These are phyloP conservation scores for Pseudomyrmex cubaensis DNA, from an alignment of 1,140 invertebrate species.

Conservation along the genomic window DNA sequence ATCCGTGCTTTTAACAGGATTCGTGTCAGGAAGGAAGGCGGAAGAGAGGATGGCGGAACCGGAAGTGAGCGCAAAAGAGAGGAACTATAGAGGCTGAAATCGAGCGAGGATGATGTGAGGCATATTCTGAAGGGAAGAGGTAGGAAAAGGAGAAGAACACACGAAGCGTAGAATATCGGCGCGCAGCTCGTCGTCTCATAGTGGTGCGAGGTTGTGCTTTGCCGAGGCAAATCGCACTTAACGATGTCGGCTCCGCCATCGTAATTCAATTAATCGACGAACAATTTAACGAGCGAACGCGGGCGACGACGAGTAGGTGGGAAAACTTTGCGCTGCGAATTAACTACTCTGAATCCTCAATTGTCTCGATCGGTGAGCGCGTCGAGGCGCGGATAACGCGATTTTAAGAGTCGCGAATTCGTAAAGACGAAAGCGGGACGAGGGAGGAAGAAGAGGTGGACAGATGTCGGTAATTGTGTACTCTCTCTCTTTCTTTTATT, in stretches of 20 bases:
- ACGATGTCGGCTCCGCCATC: constrained; percentile 18
- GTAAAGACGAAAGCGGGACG: neutral
- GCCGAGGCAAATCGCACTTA: constrained; percentile 54
- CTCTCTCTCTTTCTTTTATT: neutral
- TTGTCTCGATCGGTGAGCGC: constrained; percentile 49
- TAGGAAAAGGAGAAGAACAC: constrained; percentile 22
- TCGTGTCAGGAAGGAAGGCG: constrained; percentile 30
- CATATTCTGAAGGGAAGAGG: neutral
- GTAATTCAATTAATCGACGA: constrained; percentile 66
- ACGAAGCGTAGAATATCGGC: neutral
- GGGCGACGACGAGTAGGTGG: constrained; percentile 16
- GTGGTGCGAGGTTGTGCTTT: constrained; percentile 24
- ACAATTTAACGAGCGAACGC: constrained; percentile 57
- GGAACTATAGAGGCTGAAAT: constrained; percentile 11
- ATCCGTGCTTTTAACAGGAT: constrained; percentile 45
- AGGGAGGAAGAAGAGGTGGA: no score
- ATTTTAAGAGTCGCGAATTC: constrained; percentile 52
- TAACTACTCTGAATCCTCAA: constrained; percentile 28
- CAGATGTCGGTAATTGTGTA: constrained; percentile 35
- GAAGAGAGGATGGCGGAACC: neutral
- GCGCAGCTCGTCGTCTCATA: no score
- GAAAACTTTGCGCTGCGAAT: constrained; percentile 54
- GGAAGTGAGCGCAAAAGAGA: constrained; percentile 4
- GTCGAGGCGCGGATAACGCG: constrained; percentile 36
- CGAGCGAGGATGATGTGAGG: constrained; percentile 19